Conservation (phyloP, 2,888 invertebrate species). For the Morpho deidamia region DNA sequence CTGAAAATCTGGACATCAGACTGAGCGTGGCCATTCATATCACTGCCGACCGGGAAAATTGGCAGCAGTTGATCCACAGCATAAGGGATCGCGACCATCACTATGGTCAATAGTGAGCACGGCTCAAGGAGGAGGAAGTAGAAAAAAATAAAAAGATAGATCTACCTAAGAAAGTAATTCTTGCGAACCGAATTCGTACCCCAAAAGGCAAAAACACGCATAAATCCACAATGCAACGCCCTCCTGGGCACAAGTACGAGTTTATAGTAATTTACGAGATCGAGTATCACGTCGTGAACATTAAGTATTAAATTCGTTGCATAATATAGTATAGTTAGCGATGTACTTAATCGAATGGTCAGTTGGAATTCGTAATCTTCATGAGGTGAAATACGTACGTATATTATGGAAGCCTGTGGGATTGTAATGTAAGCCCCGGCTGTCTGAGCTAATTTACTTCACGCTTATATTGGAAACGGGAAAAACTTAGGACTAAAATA, state of each 20-base stretch:
- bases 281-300: slow-evolving; percentile 60
- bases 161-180: slow-evolving; percentile 31
- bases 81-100: too few species aligned
- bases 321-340: slow-evolving; percentile 60
- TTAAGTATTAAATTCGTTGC: slow-evolving; percentile 78
- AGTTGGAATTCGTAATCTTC: neutral
- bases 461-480: too few species aligned
- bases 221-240: slow-evolving; percentile 55
- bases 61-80: too few species aligned
- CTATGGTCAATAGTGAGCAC: too few species aligned
- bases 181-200: slow-evolving; percentile 43
- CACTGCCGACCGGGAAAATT: too few species aligned
- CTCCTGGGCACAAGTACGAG: slow-evolving; percentile 63
- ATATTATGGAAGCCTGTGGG: neutral
- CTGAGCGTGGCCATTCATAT: too few species aligned
- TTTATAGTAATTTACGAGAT: slow-evolving; percentile 64
- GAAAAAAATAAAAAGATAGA: too few species aligned
- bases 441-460: too few species aligned
- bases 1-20: too few species aligned
- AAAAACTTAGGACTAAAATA: too few species aligned
- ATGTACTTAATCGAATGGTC: neutral
- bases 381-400: neutral
- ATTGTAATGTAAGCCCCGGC: too few species aligned
- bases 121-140: too few species aligned
- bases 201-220: slow-evolving; percentile 56